These are phyloP conservation scores for Caenorhabditis plicata DNA, from an alignment of 2,888 invertebrate genomes.

Conservation along the genomic window DNA sequence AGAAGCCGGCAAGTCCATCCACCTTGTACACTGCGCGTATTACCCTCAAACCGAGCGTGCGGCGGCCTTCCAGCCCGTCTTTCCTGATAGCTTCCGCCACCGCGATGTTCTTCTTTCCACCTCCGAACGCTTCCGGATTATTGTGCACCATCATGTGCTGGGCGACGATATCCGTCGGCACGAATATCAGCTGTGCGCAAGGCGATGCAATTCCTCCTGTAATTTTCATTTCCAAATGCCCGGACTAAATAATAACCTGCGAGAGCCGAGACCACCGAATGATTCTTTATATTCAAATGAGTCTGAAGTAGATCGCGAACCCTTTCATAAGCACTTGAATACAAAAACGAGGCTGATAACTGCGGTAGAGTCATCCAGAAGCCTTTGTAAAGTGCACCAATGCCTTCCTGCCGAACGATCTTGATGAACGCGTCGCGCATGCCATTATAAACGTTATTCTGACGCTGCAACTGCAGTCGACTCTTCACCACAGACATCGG, in stretches of 20 bases:
- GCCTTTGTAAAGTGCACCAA: constrained; percentile 59
- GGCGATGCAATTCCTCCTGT: constrained; percentile 53
- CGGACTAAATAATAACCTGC: constrained; percentile 34
- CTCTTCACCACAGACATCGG: constrained; percentile 59
- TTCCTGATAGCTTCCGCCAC: constrained; percentile 50
- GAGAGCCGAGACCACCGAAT: constrained; percentile 44
- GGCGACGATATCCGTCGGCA: constrained; percentile 63
- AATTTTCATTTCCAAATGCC: no score
- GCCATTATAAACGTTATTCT: constrained; percentile 60
- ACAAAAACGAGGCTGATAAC: constrained; percentile 59
- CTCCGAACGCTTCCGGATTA: constrained; percentile 46
- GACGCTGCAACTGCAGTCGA: constrained; percentile 58
- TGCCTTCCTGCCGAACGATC: constrained; percentile 56
- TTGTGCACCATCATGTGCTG: constrained; percentile 61
- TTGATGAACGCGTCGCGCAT: constrained; percentile 60
- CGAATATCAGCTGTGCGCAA: constrained; percentile 58
- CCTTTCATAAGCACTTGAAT: constrained; percentile 60
- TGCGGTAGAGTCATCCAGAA: constrained; percentile 65
- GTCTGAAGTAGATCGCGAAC: constrained; percentile 53
- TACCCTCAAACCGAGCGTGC: constrained; percentile 59
- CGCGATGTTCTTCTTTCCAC: constrained; percentile 49
- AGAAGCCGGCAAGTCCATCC: constrained; percentile 60
- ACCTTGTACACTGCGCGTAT: constrained; percentile 59
- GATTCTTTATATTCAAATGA: constrained; percentile 45
- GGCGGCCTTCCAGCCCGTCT: constrained; percentile 45